Evolutionary conservation across 2,113 vertebrate species (phyloP).

Genomic region (Pollimyrus isidori): DNA sequence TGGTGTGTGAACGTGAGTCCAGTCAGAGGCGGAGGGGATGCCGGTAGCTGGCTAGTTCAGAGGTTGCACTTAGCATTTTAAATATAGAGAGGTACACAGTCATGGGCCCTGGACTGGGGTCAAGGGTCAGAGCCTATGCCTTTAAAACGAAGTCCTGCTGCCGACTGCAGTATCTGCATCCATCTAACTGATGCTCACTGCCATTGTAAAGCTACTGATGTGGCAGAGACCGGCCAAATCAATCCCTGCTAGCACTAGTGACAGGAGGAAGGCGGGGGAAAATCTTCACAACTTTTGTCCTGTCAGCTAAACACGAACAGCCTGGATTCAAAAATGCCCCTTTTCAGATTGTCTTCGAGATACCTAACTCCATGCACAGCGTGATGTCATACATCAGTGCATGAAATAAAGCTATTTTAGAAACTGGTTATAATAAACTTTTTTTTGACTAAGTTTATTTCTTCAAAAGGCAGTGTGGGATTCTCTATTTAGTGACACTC

Average conservation of each 20-base stretch:
- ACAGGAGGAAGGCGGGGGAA: no score
- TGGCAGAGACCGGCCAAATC: no score
- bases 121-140: neutral
- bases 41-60: neutral
- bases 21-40: neutral
- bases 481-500: neutral
- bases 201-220: neutral
- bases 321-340: neutral
- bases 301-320: neutral
- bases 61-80: neutral
- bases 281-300: neutral
- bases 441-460: neutral
- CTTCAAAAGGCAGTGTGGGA: neutral
- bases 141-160: neutral
- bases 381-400: neutral
- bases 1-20: constrained; percentile 9
- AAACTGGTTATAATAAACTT: neutral
- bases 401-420: neutral
- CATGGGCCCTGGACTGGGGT: neutral
- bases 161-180: neutral
- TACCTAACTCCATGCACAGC: neutral
- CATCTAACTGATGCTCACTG: neutral
- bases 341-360: neutral
- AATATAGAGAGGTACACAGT: neutral
- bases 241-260: neutral